phyloP scores from a whole-genome alignment of 2,888 invertebrate species.

The Lampropteryx suffumata region DNA sequence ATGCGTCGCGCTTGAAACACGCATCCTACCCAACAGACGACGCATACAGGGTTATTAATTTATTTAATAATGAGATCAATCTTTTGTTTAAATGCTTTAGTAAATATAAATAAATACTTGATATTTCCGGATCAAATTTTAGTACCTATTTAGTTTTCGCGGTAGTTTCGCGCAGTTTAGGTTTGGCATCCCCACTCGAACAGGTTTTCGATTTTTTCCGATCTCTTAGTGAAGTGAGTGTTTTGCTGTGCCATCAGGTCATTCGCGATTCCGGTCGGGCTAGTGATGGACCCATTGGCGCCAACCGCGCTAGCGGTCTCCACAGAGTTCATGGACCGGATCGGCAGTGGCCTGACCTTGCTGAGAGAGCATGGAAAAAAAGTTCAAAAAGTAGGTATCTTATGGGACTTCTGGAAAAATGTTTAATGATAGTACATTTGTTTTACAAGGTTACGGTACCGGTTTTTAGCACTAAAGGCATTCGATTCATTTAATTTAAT shows the following conservation, averaged over 20 bases:
- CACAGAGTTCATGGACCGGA: slow-evolving; percentile 73
- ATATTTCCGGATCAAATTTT: too few species aligned
- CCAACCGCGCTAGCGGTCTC: slow-evolving; percentile 74
- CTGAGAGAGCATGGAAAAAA: slow-evolving; percentile 75
- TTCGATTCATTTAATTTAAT: too few species aligned
- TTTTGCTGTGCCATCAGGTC: slow-evolving; percentile 55
- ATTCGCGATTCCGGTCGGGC: slow-evolving; percentile 73
- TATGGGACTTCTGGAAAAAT: slow-evolving; percentile 2
- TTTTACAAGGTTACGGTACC: too few species aligned
- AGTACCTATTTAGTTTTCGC: too few species aligned
- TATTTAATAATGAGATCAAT: too few species aligned
- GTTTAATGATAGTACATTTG: too few species aligned
- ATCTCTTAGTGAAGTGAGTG: slow-evolving; percentile 17
- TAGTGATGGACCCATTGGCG: slow-evolving; percentile 76
- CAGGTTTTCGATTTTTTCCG: slow-evolving; percentile 5
- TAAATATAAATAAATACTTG: too few species aligned
- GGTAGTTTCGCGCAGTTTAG: slow-evolving; percentile 2
- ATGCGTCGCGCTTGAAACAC: slow-evolving; percentile 47
- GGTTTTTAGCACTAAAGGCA: too few species aligned
- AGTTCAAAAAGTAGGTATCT: slow-evolving; percentile 63
- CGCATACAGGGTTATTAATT: slow-evolving; percentile 27
- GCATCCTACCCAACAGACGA: slow-evolving; percentile 38
- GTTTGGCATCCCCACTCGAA: slow-evolving; percentile 14
- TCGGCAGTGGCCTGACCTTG: slow-evolving; percentile 70
- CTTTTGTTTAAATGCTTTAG: too few species aligned